Evolutionary conservation across 2,888 invertebrate species (phyloP).

Genomic region (Prenolepis imparis): DNA sequence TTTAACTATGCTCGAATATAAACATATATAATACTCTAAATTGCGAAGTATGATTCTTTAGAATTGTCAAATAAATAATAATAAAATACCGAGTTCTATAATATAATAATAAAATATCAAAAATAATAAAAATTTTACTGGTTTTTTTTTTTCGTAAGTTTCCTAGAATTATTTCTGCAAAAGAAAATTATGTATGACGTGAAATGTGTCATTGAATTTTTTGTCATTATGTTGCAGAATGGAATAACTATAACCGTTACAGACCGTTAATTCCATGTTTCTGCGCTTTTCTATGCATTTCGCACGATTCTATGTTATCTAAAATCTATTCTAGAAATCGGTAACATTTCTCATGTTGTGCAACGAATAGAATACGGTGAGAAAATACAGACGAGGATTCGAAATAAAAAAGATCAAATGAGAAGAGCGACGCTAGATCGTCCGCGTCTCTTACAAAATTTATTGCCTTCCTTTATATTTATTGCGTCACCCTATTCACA

Average conservation of each 20-base stretch:
- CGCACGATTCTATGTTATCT: constrained; percentile 37
- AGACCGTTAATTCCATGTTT: constrained; percentile 22
- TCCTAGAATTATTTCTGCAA: not conserved
- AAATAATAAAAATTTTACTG: constrained; percentile 7
- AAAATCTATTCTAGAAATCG: constrained; percentile 25
- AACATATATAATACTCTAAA: not conserved
- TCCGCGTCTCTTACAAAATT: constrained; percentile 25
- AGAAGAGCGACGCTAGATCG: not conserved
- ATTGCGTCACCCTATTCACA: constrained; percentile 10
- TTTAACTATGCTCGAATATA: not conserved
- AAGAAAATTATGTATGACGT: not conserved
- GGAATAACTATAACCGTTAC: constrained; percentile 35
- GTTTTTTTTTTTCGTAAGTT: no score
- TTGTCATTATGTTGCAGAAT: constrained; percentile 11
- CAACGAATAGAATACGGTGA: constrained; percentile 29
- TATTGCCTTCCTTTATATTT: not conserved
- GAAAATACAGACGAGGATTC: constrained; percentile 18
- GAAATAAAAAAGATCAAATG: constrained; percentile 15
- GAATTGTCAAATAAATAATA: not conserved
- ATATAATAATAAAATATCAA: not conserved
- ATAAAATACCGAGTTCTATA: not conserved
- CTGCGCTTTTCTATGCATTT: constrained; percentile 16
- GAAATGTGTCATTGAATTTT: not conserved
- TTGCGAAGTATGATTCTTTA: not conserved
- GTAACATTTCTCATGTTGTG: constrained; percentile 55